These are phyloP conservation scores for Empidonax traillii DNA, from an alignment of 2,113 vertebrate species.

Conservation along the genomic window DNA sequence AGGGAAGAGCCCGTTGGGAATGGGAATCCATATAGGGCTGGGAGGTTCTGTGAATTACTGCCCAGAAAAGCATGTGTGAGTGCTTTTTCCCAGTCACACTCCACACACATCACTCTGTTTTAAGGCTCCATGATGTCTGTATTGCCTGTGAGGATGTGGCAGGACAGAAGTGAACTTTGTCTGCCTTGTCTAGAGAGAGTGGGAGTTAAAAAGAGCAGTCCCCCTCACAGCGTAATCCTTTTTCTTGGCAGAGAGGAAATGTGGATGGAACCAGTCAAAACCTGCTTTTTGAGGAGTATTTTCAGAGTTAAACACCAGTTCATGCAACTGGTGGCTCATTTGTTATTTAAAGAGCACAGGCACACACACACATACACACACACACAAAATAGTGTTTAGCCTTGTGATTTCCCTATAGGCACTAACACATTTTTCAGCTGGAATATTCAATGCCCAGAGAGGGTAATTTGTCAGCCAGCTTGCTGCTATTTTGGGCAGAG, in stretches of 20 bases:
- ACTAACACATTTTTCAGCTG: slow-evolving; percentile 25
- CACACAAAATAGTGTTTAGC: neutral
- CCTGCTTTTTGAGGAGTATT: neutral
- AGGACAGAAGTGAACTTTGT: neutral
- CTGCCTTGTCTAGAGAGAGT: neutral
- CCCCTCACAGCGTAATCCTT: neutral
- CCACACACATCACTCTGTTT: neutral
- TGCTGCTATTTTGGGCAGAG: slow-evolving; percentile 41
- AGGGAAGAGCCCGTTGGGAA: neutral
- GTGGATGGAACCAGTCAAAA: neutral
- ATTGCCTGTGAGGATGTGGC: neutral
- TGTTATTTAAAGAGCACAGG: neutral
- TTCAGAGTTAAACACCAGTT: neutral
- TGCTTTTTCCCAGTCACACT: neutral
- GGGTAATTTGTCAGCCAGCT: slow-evolving; percentile 36
- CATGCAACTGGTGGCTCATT: neutral
- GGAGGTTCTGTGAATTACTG: slow-evolving; percentile 9
- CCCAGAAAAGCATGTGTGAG: neutral
- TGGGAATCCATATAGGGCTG: neutral
- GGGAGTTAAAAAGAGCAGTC: neutral
- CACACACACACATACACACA: neutral
- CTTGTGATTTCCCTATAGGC: slow-evolving; percentile 37
- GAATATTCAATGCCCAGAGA: slow-evolving; percentile 17
- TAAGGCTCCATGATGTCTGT: neutral
- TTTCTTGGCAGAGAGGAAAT: neutral